phyloP scores from a whole-genome alignment of 2,888 invertebrate genomes.

The Toxonevra muliebris region DNA sequence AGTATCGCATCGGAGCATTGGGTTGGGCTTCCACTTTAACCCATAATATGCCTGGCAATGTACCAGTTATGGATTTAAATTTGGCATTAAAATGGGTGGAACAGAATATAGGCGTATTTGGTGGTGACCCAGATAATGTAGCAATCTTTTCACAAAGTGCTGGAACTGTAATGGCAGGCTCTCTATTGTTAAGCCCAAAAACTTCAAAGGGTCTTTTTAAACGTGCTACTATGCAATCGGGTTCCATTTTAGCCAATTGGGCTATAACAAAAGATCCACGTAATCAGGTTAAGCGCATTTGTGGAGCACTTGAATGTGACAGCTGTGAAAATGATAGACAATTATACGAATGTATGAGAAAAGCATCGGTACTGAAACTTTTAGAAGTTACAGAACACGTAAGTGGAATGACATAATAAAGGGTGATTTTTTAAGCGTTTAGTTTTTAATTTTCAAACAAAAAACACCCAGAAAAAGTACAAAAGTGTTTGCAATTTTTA shows the following conservation, averaged over 20 bases:
- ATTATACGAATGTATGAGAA: constrained; percentile 54
- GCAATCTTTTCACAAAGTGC: constrained; percentile 69
- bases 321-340: constrained; percentile 40
- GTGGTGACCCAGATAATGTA: constrained; percentile 66
- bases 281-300: constrained; percentile 54
- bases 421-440: no score
- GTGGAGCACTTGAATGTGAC: constrained; percentile 50
- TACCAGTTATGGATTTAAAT: constrained; percentile 67
- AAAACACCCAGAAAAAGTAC: neutral
- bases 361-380: constrained; percentile 50
- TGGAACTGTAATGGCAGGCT: constrained; percentile 66
- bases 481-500: no score
- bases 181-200: constrained; percentile 64
- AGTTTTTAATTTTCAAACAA: no score
- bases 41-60: constrained; percentile 68
- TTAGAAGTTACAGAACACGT: constrained; percentile 41
- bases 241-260: constrained; percentile 67
- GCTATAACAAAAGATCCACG: constrained; percentile 63
- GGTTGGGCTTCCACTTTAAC: constrained; percentile 67
- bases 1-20: constrained; percentile 67
- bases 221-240: constrained; percentile 68
- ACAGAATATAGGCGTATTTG: constrained; percentile 65
- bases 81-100: constrained; percentile 68
- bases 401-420: no score
- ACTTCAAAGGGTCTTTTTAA: constrained; percentile 62